Evolutionary conservation across 1,140 invertebrate species (phyloP), one percentile per base, ranked within the genome.

Genomic region (Parasteatoda tepidariorum): DNA sequence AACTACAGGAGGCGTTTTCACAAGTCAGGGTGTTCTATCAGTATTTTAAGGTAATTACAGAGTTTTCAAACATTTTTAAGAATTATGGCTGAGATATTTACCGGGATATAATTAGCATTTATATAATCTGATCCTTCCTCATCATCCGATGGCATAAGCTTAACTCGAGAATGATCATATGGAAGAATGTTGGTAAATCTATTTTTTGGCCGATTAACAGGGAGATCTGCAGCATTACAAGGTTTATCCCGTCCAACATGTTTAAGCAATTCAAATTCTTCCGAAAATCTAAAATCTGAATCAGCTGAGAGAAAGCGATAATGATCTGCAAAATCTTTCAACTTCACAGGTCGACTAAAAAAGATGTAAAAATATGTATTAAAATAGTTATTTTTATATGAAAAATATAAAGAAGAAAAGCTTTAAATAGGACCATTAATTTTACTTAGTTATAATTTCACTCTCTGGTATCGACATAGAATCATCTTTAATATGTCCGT

Each of bases 141-240:
- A 89, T 98, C 97, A 90, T 98, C 97, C 1, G 96, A 95, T 0
- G 96, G 96, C 87, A 97, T 95, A 34, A 99, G 90, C 89, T 98
- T 98, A 86, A 97, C 97, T 79, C 97, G 92, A 26, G 96, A 98
- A 90, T 98, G 96, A 90, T 98, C 97, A 89, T 99, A 99, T 0
- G 98, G 98, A 83, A 99, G 91, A 88, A 99, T 99, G 90, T 99
- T 99, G 31, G 98, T 99, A 89, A 99, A 99, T 15, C 98, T 92
- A 91, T 99, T 99, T 90, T 99, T 99, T 0, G 97, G 96, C 64
- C 97, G 91, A 90, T 99, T 99, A 83, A 94, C 95, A 13, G 97
- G 95, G 68, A 99, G 90, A 90, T 99, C 97, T 0, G 98, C 97
- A 68, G 97, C 97, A 41, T 94, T 93, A 74, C 90, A 92, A 0